These are phyloP conservation scores for Thunnus thynnus DNA, from an alignment of 2,113 vertebrate species.

Conservation along the genomic window DNA sequence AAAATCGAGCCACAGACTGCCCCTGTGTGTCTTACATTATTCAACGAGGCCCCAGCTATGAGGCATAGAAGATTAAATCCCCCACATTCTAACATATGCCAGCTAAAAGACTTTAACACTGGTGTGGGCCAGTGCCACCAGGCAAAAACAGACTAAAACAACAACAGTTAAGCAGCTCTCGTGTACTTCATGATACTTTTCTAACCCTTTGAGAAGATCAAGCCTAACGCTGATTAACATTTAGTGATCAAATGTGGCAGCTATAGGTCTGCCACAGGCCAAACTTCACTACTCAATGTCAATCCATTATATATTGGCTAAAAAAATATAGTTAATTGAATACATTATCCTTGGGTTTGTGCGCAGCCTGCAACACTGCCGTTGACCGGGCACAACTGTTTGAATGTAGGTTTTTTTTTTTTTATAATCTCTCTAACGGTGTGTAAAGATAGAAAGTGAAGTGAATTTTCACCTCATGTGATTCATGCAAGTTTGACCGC, in stretches of 20 bases:
- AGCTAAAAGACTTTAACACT: constrained; percentile 73
- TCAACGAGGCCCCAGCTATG: constrained; percentile 80
- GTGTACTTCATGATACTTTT: constrained; percentile 56
- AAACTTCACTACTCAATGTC: constrained; percentile 60
- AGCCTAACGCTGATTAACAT: constrained; percentile 72
- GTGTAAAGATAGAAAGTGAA: not conserved
- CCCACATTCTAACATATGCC: constrained; percentile 77
- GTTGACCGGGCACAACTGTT: constrained; percentile 40
- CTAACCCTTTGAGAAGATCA: constrained; percentile 70
- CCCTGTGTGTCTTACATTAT: constrained; percentile 82
- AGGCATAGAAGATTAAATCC: constrained; percentile 84
- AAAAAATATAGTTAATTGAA: constrained; percentile 72
- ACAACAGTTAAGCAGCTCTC: constrained; percentile 63
- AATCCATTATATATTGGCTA: constrained; percentile 70
- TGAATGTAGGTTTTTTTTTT: constrained; percentile 36
- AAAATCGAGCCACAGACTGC: constrained; percentile 76
- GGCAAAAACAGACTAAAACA: constrained; percentile 73
- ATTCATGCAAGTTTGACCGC: too few relatives aligned
- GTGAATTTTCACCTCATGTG: not conserved
- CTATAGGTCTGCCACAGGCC: constrained; percentile 72
- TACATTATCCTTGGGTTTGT: constrained; percentile 74
- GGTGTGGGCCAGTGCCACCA: constrained; percentile 74
- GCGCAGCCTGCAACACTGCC: constrained; percentile 44
- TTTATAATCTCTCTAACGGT: constrained; percentile 6
- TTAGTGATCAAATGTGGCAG: constrained; percentile 72